A percentile compares a stretch with the other conserved stretches of the same genome.
Conservation (phyloP, 2,888 invertebrate genomes). For the Cosmorhoe ocellata region DNA sequence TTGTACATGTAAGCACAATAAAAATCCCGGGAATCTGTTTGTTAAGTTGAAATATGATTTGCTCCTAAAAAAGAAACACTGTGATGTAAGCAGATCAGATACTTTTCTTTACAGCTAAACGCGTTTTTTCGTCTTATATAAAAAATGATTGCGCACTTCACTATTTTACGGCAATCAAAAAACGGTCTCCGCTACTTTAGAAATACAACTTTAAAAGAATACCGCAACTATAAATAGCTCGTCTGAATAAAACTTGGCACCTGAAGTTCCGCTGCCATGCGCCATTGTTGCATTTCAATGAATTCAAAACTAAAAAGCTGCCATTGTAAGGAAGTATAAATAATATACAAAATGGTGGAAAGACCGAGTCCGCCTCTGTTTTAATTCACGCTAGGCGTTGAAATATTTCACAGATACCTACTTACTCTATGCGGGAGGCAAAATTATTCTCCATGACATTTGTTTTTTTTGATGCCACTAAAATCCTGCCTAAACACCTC, state of each 20-base stretch:
- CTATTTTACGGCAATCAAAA: not conserved
- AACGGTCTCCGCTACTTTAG: not conserved
- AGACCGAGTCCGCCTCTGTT: not conserved
- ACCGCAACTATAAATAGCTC: constrained; percentile 12
- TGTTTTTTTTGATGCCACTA: too few species aligned
- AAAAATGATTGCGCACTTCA: too few species aligned
- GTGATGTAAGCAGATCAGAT: too few species aligned
- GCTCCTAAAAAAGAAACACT: too few species aligned
- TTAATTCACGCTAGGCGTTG: not conserved
- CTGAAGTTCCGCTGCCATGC: constrained; percentile 9
- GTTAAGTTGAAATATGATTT: too few species aligned
- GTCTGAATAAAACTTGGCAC: constrained; percentile 19
- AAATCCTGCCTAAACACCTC: too few species aligned
- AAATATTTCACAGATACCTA: not conserved
- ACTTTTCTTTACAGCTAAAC: too few species aligned
- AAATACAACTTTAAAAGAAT: not conserved
- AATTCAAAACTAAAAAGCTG: constrained; percentile 20
- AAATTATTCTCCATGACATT: too few species aligned
- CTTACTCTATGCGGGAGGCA: too few species aligned
- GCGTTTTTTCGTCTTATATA: too few species aligned
- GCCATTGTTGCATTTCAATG: constrained; percentile 21
- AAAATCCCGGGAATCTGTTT: too few species aligned
- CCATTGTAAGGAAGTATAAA: constrained; percentile 11
- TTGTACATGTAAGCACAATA: too few species aligned
- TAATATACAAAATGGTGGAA: constrained; percentile 4